Evolutionary conservation across 2,888 invertebrate species (phyloP), one percentile per base, ranked within the genome.

Genomic region (Caenorhabditis doughertyi): DNA sequence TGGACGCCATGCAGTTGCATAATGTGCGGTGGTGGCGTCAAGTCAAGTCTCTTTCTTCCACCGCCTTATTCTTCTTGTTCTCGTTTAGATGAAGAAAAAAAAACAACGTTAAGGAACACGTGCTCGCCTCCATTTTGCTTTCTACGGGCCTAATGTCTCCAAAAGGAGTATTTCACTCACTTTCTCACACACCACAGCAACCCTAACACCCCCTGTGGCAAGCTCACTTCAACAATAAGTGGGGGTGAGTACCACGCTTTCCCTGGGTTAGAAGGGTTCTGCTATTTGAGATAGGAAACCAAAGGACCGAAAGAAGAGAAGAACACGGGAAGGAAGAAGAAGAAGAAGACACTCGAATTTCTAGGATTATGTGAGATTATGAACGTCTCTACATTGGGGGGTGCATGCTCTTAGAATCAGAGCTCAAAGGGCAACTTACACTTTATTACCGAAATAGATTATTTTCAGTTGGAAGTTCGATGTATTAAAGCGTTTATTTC

Each of bases 201-300:
- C 42, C 62, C 81, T 64, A 68, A 55, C 81, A 60, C 74, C 62
- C 81, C 55, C n/a, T n/a, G n/a, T n/a, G n/a, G 65, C 27, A 49
- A 44, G 64, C 68, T 70, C 81, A 76, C 80, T 72, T 72, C 80
- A 80, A 80, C 73, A 80, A 73, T 68, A 67, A 72, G 68, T 73
- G 72, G 7, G n/a, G 71, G 65, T 65, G 65, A 68, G 79, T 42
- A 64, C 21, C 39, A n/a, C n/a, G 27, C 64, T 13, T 49, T 65
- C 47, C 11, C 11, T 23, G 64, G 49, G 47, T 42, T 32, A 4
- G 9, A 55, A 79, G 73, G 44, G 62, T 55, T 35, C 44, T 44
- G 62, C 51, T 29, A 44, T 64, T 73, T 29, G 80, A 74, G 73
- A 70, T 70, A 51, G 51, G 21, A 64, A 55, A 27, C 44, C 27